phyloP scores from a whole-genome alignment of 2,797 vertebrate species.

The Melanogrammus aeglefinus region DNA sequence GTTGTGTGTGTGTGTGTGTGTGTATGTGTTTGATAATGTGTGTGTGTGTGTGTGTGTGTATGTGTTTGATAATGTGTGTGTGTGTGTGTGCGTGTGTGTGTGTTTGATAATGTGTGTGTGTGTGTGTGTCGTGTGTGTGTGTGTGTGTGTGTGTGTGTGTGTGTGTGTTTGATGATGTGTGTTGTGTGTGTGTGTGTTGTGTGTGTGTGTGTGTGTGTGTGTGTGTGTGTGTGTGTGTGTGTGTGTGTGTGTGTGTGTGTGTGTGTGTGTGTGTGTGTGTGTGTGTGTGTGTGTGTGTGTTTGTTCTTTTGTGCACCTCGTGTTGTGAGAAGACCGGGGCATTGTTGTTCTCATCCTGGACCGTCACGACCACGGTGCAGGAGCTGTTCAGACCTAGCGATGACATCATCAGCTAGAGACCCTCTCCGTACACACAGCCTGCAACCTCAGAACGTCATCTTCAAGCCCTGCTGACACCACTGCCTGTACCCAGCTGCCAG shows the following conservation, averaged over 20 bases:
- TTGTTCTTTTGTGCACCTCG: conserved; percentile 65
- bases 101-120: background rate
- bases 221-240: background rate
- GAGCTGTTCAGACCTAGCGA: conserved; percentile 78
- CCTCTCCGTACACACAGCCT: conserved; percentile 61
- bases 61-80: conserved; percentile 16
- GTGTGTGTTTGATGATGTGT: too few relatives aligned
- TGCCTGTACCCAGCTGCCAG: background rate
- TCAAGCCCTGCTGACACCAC: conserved; percentile 28
- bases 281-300: conserved; percentile 14
- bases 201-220: too few relatives aligned
- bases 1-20: background rate
- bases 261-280: background rate
- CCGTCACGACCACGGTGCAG: conserved; percentile 69
- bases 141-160: background rate
- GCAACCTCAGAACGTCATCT: conserved; percentile 39
- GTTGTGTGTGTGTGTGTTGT: too few relatives aligned
- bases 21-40: background rate
- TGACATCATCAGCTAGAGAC: conserved; percentile 49
- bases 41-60: background rate
- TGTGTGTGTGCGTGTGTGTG: background rate
- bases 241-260: background rate
- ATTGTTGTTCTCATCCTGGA: conserved; percentile 79
- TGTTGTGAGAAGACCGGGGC: conserved; percentile 76
- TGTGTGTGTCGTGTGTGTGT: background rate